phyloP scores from a whole-genome alignment of 2,888 invertebrate genomes.

The Cataglyphis rosenhaueri region DNA sequence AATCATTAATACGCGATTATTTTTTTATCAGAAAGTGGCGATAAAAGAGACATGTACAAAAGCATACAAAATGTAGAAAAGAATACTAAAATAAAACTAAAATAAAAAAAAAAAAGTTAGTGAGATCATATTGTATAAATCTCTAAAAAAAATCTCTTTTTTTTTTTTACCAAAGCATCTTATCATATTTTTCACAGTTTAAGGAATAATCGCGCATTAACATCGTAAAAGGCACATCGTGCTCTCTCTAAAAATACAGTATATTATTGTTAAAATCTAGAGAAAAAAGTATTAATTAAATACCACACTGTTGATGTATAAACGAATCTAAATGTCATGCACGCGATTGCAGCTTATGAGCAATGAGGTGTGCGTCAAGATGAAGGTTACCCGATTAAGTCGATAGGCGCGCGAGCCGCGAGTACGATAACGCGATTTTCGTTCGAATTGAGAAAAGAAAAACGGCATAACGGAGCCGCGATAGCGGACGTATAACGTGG shows the following conservation, averaged over 20 bases:
- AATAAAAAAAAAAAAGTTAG: neutral
- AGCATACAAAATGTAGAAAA: neutral
- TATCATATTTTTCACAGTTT: neutral
- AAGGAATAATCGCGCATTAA: neutral
- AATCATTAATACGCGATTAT: neutral
- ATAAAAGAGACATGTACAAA: neutral
- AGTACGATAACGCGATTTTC: neutral
- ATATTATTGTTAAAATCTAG: neutral
- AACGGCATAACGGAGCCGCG: no score
- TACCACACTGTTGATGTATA: neutral
- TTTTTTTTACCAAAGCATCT: neutral
- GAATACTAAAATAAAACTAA: neutral
- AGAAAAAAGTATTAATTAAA: neutral
- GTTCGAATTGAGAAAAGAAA: neutral
- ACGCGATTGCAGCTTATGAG: conserved; percentile 23
- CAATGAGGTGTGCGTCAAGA: conserved; percentile 21
- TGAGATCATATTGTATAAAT: neutral
- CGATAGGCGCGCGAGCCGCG: neutral
- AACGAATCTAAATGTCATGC: conserved; percentile 2
- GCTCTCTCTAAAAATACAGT: neutral
- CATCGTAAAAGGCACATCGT: neutral
- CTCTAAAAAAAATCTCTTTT: neutral
- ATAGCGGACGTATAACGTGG: no score
- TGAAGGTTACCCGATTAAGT: neutral
- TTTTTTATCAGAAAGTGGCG: neutral